Evolutionary conservation across 2,888 invertebrate species (phyloP).

Genomic region (Scaptomyza flava): DNA sequence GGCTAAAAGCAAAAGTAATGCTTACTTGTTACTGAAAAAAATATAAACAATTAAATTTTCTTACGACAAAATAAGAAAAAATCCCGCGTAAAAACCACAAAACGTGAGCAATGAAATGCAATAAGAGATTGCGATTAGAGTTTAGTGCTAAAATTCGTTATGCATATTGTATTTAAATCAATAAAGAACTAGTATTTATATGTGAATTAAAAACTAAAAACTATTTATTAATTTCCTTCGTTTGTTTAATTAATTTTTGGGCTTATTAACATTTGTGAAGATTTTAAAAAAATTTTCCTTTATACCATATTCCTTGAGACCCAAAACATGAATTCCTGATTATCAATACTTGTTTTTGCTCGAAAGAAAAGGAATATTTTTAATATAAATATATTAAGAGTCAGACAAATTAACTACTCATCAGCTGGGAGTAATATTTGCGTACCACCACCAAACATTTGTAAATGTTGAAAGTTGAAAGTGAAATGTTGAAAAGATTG

Average conservation of each 20-base stretch:
- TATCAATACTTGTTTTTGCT: neutral
- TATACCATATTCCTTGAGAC: slow-evolving; percentile 15
- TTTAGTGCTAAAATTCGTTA: slow-evolving; percentile 15
- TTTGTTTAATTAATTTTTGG: neutral
- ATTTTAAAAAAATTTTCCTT: slow-evolving; percentile 6
- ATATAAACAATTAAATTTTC: neutral
- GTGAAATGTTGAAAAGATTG: neutral
- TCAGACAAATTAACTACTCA: slow-evolving; percentile 1
- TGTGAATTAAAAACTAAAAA: slow-evolving; percentile 3
- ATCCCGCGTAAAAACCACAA: slow-evolving; percentile 24
- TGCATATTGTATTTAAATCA: slow-evolving; percentile 12
- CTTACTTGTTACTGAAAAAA: neutral
- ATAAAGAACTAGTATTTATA: slow-evolving; percentile 1
- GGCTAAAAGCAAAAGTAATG: slow-evolving; percentile 43
- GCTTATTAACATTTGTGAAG: slow-evolving; percentile 21
- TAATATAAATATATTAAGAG: neutral
- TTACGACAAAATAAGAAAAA: neutral
- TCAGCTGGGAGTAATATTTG: slow-evolving; percentile 5
- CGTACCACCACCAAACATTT: slow-evolving; percentile 20
- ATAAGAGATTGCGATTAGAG: slow-evolving; percentile 13
- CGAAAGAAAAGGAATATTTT: neutral
- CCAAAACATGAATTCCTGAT: slow-evolving; percentile 16
- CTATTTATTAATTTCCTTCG: slow-evolving; percentile 20
- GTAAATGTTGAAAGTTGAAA: neutral
- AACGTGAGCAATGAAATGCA: slow-evolving; percentile 32